Percentiles rank a stretch among this genome's conserved stretches.
Conservation (phyloP, 1,140 invertebrate genomes). For the Drosophila nigromelanica region DNA sequence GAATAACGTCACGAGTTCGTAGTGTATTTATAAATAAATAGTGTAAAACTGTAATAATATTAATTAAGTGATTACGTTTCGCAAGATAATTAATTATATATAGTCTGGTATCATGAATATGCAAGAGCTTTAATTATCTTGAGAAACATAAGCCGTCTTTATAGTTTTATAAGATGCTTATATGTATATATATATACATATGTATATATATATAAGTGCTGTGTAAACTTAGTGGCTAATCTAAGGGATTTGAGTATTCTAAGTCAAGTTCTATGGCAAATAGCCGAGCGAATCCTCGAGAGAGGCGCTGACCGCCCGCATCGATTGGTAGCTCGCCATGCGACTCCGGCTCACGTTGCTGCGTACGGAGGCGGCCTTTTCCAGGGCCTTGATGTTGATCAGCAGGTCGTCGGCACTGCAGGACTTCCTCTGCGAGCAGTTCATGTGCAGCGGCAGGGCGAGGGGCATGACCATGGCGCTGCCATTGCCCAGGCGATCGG, state of each 20-base stretch:
- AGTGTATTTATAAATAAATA: conserved; percentile 7
- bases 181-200: too few relatives aligned
- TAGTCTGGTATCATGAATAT: too few relatives aligned
- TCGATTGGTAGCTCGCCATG: conserved; percentile 79
- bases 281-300: conserved; percentile 84
- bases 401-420: conserved; percentile 77
- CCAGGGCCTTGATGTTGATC: conserved; percentile 74
- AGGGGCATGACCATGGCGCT: conserved; percentile 19
- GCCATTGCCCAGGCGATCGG: conserved; percentile 46
- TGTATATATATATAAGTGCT: too few relatives aligned
- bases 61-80: conserved; percentile 73
- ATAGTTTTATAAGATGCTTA: conserved; percentile 19
- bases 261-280: conserved; percentile 78
- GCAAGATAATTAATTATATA: conserved; percentile 55
- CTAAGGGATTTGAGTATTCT: conserved; percentile 37
- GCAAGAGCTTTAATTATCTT: conserved; percentile 50
- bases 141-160: conserved; percentile 76
- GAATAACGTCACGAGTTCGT: conserved; percentile 52
- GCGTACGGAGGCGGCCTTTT: conserved; percentile 65
- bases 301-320: conserved; percentile 78
- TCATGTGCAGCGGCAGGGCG: conserved; percentile 23
- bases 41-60: conserved; percentile 10
- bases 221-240: conserved; percentile 26
- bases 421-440: conserved; percentile 52
- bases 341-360: conserved; percentile 63